Conservation (phyloP, 2,888 invertebrate genomes). For the Boloria selene region DNA sequence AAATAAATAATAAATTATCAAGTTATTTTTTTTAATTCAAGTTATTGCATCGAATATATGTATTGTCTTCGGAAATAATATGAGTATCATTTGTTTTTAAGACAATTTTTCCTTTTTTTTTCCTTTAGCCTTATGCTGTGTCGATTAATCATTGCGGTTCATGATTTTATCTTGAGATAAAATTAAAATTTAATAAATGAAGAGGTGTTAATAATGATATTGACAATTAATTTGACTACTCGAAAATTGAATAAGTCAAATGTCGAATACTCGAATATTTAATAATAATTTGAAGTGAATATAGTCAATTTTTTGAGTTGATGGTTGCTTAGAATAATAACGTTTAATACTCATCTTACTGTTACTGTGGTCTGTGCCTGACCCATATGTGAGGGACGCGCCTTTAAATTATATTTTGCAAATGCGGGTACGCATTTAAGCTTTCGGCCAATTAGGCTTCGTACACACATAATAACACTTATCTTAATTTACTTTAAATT, state of each 20-base stretch:
- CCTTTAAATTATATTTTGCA: constrained; percentile 67
- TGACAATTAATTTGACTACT: too few species aligned
- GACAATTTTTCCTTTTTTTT: constrained; percentile 4
- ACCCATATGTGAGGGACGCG: constrained; percentile 38
- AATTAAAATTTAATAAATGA: too few species aligned
- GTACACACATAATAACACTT: constrained; percentile 2
- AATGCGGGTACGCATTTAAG: constrained; percentile 46
- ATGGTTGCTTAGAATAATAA: constrained; percentile 14
- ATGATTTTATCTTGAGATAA: not conserved
- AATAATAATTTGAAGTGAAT: not conserved
- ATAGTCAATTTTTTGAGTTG: not conserved
- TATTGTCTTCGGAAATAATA: constrained; percentile 4
- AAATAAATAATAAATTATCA: constrained; percentile 2
- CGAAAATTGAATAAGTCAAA: too few species aligned
- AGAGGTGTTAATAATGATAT: too few species aligned
- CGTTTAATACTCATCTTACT: constrained; percentile 1
- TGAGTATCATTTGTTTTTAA: constrained; percentile 5
- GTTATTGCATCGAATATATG: too few species aligned
- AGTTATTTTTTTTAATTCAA: not conserved
- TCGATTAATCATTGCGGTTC: not conserved
- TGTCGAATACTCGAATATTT: too few species aligned
- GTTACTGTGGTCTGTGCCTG: constrained; percentile 27
- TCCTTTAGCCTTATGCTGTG: not conserved
- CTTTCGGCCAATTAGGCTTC: constrained; percentile 34
- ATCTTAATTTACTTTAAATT: not conserved